A percentile compares a stretch with the other conserved stretches of the same genome.
Conservation (phyloP, 2,113 vertebrate genomes). For the Megalops atlanticus region DNA sequence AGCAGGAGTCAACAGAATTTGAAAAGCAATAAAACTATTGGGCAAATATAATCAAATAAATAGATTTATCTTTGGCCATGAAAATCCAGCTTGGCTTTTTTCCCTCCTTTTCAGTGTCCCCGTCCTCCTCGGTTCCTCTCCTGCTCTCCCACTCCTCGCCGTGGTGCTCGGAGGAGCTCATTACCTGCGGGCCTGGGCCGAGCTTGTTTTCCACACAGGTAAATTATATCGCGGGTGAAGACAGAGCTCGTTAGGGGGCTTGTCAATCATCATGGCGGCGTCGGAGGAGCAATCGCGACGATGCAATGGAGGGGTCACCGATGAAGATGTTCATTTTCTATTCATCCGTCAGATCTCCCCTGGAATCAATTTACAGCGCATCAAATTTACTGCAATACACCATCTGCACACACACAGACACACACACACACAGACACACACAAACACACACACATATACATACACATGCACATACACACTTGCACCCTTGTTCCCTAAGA, state of each 20-base stretch:
- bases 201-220: constrained; percentile 58
- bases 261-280: constrained; percentile 70
- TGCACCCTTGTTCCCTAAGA: too few relatives aligned
- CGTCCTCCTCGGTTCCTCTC: constrained; percentile 53
- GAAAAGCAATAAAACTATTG: too few relatives aligned
- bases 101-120: constrained; percentile 58
- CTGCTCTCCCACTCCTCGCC: constrained; percentile 52
- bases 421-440: not conserved
- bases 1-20: too few relatives aligned
- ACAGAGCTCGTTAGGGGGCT: constrained; percentile 72
- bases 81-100: too few relatives aligned
- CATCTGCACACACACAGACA: constrained; percentile 16
- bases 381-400: constrained; percentile 58
- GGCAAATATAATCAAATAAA: too few relatives aligned
- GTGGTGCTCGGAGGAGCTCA: constrained; percentile 50
- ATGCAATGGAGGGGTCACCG: constrained; percentile 62
- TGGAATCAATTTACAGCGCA: constrained; percentile 74
- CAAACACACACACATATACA: not conserved
- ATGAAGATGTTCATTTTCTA: constrained; percentile 70
- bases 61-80: too few relatives aligned
- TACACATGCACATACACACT: not conserved
- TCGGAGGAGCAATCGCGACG: constrained; percentile 61
- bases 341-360: constrained; percentile 74
- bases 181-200: constrained; percentile 58
- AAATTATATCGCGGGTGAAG: constrained; percentile 71